These are phyloP conservation scores for Perca schrenkii DNA, from an alignment of 2,113 vertebrate genomes.

Conservation along the genomic window DNA sequence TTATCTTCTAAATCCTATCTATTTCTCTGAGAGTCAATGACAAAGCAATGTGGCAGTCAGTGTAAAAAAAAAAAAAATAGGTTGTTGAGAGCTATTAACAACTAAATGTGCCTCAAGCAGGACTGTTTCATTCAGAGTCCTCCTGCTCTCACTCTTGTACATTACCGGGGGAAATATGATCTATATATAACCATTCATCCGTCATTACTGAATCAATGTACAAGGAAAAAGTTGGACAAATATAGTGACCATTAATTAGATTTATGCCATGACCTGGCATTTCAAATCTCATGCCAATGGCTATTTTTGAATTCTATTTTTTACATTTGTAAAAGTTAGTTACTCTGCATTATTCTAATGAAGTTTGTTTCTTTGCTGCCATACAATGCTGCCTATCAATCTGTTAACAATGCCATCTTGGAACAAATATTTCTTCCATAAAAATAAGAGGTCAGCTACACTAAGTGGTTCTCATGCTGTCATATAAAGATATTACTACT, in stretches of 20 bases:
- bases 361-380: background rate
- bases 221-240: background rate
- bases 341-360: background rate
- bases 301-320: background rate
- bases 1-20: background rate
- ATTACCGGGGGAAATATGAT: background rate
- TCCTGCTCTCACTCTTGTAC: conserved; percentile 3
- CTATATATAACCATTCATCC: conserved; percentile 2
- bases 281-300: background rate
- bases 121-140: conserved; percentile 30
- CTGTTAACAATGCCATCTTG: background rate
- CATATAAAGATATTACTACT: background rate
- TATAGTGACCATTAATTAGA: background rate
- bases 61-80: conserved; percentile 14
- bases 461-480: background rate
- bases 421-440: background rate
- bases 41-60: conserved; percentile 16
- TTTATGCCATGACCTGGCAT: background rate
- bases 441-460: background rate
- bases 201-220: conserved; percentile 4
- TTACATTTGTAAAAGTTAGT: background rate
- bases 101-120: conserved; percentile 51
- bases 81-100: conserved; percentile 55
- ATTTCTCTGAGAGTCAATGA: conserved; percentile 27
- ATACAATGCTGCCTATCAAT: too few species aligned